Conservation (phyloP, 2,888 invertebrate genomes). For the Microctonus brassicae region DNA sequence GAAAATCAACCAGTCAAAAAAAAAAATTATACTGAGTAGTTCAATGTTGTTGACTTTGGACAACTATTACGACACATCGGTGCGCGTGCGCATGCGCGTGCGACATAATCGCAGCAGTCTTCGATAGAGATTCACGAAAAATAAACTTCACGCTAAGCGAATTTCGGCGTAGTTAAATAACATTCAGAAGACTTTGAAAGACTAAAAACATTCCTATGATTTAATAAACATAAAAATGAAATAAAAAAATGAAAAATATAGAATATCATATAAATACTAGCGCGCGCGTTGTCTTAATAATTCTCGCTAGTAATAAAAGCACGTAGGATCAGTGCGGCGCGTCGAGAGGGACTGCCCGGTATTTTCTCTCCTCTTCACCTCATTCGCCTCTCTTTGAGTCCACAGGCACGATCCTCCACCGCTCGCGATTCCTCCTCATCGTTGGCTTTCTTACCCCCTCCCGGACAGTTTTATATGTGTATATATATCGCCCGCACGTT, state of each 20-base stretch:
- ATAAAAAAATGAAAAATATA: background rate
- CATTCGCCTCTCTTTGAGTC: constrained; percentile 30
- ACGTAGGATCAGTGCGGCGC: constrained; percentile 61
- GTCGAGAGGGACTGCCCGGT: constrained; percentile 61
- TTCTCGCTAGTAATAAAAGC: constrained; percentile 58
- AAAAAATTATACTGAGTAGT: no score
- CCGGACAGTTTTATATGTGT: background rate
- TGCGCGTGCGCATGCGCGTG: background rate
- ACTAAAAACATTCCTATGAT: no score
- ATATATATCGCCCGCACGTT: background rate
- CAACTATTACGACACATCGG: constrained; percentile 23
- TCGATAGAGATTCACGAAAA: background rate
- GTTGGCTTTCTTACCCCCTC: constrained; percentile 29
- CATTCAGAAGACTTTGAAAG: no score
- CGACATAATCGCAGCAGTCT: constrained; percentile 5
- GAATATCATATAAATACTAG: constrained; percentile 1
- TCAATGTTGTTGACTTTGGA: no score
- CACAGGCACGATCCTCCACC: constrained; percentile 1
- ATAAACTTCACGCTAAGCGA: background rate
- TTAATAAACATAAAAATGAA: background rate
- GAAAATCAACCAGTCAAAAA: no score
- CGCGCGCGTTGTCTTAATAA: constrained; percentile 31
- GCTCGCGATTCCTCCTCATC: constrained; percentile 36
- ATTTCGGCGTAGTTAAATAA: background rate
- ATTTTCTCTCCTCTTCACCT: constrained; percentile 56